These are phyloP conservation scores for Galemys pyrenaicus DNA, from an alignment of 2,113 vertebrate species.

Conservation along the genomic window DNA sequence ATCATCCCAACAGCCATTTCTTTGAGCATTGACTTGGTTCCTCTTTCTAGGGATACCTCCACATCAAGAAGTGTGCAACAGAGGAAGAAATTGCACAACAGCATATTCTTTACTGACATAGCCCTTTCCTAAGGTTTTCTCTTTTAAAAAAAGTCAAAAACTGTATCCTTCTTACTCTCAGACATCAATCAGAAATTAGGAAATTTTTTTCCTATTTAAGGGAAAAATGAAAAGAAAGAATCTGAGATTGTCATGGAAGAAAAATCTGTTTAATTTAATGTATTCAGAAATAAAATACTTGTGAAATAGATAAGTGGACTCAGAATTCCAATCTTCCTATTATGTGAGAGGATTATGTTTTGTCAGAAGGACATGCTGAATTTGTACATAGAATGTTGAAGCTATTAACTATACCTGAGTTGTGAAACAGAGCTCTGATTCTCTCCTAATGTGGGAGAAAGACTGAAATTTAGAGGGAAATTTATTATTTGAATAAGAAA, in stretches of 20 bases:
- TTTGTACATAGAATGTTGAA: not conserved
- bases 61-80: not conserved
- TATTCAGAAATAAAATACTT: not conserved
- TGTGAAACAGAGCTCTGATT: not conserved
- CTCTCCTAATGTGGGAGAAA: not conserved
- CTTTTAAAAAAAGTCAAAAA: not conserved
- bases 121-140: not conserved
- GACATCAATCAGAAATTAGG: not conserved
- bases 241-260: not conserved
- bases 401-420: not conserved
- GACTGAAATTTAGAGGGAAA: not conserved
- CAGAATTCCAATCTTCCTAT: not conserved
- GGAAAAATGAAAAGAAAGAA: not conserved
- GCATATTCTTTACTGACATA: not conserved
- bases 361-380: not conserved
- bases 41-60: not conserved
- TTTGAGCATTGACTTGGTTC: not conserved
- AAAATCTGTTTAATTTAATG: not conserved
- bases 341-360: not conserved
- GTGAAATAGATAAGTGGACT: not conserved
- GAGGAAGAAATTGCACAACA: not conserved
- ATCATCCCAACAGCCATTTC: not conserved
- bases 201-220: not conserved
- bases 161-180: not conserved
- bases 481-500: slow-evolving; percentile 12